Percentiles rank a stretch among this genome's conserved stretches.
These are phyloP conservation scores for Nasonia longicornis DNA, from an alignment of 1,140 invertebrate species.

Conservation along the genomic window DNA sequence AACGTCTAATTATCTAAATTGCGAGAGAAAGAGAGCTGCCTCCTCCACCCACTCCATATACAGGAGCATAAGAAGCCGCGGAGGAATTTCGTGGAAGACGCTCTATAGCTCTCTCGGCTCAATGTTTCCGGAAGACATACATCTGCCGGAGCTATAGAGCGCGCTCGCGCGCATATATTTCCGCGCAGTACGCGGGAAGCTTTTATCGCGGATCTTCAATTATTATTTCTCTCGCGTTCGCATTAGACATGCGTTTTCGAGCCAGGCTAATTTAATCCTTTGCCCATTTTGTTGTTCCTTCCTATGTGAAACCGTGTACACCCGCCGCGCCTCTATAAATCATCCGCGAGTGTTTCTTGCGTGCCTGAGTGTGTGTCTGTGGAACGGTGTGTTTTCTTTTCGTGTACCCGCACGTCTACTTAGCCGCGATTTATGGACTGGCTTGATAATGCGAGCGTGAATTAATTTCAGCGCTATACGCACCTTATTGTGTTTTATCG, in stretches of 20 bases:
- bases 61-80: not conserved
- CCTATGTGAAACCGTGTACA: not conserved
- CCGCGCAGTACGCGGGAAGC: not conserved
- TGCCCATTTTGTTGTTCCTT: constrained; percentile 4
- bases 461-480: not conserved
- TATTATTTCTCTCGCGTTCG: constrained; percentile 26
- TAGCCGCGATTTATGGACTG: not conserved
- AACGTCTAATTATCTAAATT: constrained; percentile 56
- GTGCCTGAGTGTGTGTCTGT: not conserved
- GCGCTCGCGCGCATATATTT: not conserved
- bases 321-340: not conserved
- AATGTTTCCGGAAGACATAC: constrained; percentile 38
- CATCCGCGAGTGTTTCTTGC: not conserved
- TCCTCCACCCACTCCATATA: not conserved
- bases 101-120: not conserved
- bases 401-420: not conserved
- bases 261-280: constrained; percentile 32
- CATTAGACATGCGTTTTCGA: constrained; percentile 10
- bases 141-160: constrained; percentile 4
- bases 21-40: constrained; percentile 1
- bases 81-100: constrained; percentile 18
- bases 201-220: constrained; percentile 33
- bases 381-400: not conserved
- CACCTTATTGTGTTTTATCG: not conserved
- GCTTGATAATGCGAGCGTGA: not conserved